These are phyloP conservation scores for Dorcus parallelipipedus DNA, from an alignment of 2,888 invertebrate species.

Conservation along the genomic window DNA sequence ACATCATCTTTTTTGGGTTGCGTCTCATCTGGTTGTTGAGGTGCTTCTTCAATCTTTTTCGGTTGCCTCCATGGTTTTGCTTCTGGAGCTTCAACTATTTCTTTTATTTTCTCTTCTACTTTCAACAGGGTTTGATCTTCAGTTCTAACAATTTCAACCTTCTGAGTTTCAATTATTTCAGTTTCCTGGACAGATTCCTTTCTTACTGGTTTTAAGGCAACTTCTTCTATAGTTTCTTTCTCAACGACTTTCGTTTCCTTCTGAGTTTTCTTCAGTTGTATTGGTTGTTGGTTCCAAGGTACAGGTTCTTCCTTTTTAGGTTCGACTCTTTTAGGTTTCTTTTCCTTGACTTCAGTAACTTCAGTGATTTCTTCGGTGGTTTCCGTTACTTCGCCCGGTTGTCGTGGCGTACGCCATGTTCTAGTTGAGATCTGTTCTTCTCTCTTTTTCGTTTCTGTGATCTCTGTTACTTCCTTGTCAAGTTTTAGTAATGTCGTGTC, in stretches of 20 bases:
- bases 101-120: constrained; percentile 41
- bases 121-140: constrained; percentile 40
- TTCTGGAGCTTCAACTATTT: constrained; percentile 15
- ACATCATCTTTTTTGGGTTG: constrained; percentile 24
- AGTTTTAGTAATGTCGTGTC: constrained; percentile 8
- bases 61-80: constrained; percentile 31
- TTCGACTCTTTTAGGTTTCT: constrained; percentile 22
- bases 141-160: not conserved
- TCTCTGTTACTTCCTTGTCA: constrained; percentile 45
- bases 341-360: constrained; percentile 39
- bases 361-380: constrained; percentile 41
- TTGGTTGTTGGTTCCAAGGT: constrained; percentile 64
- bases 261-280: constrained; percentile 53
- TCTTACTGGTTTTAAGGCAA: constrained; percentile 31
- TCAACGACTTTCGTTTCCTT: constrained; percentile 32
- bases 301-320: constrained; percentile 41
- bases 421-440: constrained; percentile 44
- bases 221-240: constrained; percentile 33
- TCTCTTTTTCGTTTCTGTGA: constrained; percentile 32
- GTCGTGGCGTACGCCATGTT: constrained; percentile 32
- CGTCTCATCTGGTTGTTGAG: constrained; percentile 34
- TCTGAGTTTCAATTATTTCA: not conserved
- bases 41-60: constrained; percentile 32
- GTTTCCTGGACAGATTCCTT: constrained; percentile 43
- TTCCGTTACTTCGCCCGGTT: constrained; percentile 43